Evolutionary conservation across 2,888 invertebrate genomes (phyloP), one percentile per base, ranked within the genome.

Genomic region (Tachina grossa): DNA sequence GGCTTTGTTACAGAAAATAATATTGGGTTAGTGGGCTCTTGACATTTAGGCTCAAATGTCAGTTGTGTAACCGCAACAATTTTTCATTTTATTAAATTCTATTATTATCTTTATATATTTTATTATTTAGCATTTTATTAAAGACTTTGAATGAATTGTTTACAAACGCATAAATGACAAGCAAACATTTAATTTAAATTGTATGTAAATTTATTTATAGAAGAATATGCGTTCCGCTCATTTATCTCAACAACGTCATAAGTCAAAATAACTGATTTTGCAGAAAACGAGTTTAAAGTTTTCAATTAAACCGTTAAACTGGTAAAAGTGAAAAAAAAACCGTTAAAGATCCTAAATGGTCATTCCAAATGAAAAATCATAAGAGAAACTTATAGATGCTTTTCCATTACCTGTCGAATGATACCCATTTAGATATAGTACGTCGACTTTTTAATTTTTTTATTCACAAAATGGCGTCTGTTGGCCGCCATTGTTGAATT

Each of bases 21-120:
- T 74, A 66, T 22, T 74, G 65, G 57, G 43, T 80, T 72, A 66
- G 72, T 74, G 59, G 80, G 72, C 80, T 65, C 65, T 74, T 57
- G 31, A 57, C 66, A 49, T 74, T 69, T 69, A 31, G 65, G 65
- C 83, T 77, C 65, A 77, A 63, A 43, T 83, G 69, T 66, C 74
- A 75, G 59, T 59, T 74, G 74, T 74, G 74, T 51, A 75, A 75
- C 74, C 74, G 16, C 74, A 81, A 61, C 39, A 45, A 69, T 69
- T 19, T 61, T 61, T 68, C 55, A 41, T 53, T n/a, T 51, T 47
- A 47, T 55, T 6, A 31, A 31, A 31, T 31, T 31, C 45, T 59
- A 59, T 49, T 72, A 22, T 49, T 59, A 16, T 57, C n/a, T 49
- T 43, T 19, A 11, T 55, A 55, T 3, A 4, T 31, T 31, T 31